Evolutionary conservation across 2,113 vertebrate genomes (phyloP).

Genomic region (Sebastes fasciatus): DNA sequence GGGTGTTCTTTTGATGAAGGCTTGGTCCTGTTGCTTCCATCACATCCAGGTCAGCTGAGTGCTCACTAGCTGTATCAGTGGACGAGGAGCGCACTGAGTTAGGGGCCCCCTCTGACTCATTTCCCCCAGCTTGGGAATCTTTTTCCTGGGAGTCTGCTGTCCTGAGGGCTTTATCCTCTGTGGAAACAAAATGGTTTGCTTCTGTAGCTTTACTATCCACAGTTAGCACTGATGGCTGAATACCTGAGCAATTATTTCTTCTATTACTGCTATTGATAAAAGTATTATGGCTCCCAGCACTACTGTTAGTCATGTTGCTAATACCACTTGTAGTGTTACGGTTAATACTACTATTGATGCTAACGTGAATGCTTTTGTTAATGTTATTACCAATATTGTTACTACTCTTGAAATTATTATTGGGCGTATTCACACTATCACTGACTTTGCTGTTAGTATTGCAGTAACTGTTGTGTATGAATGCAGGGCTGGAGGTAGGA

Average conservation of each 20-base stretch:
- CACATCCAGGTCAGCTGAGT: constrained; percentile 87
- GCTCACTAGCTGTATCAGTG: constrained; percentile 92
- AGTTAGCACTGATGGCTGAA: constrained; percentile 70
- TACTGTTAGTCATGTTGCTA: constrained; percentile 51
- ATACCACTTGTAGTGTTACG: constrained; percentile 50
- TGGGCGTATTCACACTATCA: constrained; percentile 54
- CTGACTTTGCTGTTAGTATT: constrained; percentile 64
- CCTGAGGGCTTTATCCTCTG: constrained; percentile 61
- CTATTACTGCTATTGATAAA: constrained; percentile 69
- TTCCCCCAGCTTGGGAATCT: constrained; percentile 61
- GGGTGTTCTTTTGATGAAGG: constrained; percentile 57
- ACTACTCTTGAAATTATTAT: constrained; percentile 57
- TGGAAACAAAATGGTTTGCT: constrained; percentile 59
- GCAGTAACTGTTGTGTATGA: constrained; percentile 68
- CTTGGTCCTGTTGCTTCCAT: constrained; percentile 74
- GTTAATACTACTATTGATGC: constrained; percentile 51
- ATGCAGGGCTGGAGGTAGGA: constrained; percentile 71
- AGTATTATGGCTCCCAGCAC: constrained; percentile 62
- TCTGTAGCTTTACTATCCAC: constrained; percentile 61
- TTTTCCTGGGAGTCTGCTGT: constrained; percentile 59
- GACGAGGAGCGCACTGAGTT: constrained; percentile 88
- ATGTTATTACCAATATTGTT: constrained; percentile 68
- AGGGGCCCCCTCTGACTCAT: constrained; percentile 74
- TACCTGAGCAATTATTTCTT: constrained; percentile 79
- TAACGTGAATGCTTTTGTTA: constrained; percentile 51